Conservation (phyloP, 2,797 vertebrate genomes). For the Melopsittacus undulatus region DNA sequence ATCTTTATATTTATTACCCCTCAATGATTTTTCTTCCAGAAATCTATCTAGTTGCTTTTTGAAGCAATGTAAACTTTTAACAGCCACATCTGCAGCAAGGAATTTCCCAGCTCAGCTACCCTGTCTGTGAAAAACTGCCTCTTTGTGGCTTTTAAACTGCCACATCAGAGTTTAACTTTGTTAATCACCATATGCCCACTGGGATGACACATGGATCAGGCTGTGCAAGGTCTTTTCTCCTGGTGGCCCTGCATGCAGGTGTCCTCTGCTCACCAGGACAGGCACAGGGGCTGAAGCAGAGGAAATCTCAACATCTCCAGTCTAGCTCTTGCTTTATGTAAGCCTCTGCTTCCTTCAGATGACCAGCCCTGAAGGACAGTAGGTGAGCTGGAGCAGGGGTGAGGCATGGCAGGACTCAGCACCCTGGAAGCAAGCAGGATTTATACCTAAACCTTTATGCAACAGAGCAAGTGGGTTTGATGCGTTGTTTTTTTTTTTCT, state of each 20-base stretch:
- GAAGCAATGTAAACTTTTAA: not conserved
- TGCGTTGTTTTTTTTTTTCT: not conserved
- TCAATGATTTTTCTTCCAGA: not conserved
- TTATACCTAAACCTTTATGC: not conserved
- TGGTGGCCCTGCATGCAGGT: not conserved
- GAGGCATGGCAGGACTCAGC: not conserved
- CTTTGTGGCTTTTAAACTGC: not conserved
- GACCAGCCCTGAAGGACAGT: not conserved
- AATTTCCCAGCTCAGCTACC: slow-evolving; percentile 31
- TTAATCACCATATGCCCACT: not conserved
- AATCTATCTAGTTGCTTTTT: not conserved
- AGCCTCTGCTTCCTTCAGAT: not conserved
- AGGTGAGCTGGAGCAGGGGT: not conserved
- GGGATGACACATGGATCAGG: not conserved
- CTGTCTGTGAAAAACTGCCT: not conserved
- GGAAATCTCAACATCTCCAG: not conserved
- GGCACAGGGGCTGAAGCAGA: rapidly evolving
- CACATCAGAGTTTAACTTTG: not conserved
- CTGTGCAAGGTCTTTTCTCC: not conserved
- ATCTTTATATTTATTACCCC: too few species aligned
- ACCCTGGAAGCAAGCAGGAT: not conserved
- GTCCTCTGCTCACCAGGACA: not conserved
- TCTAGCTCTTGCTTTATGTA: not conserved
- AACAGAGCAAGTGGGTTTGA: slow-evolving; percentile 19
- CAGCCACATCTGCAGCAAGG: slow-evolving; percentile 4